Evolutionary conservation across 1,140 invertebrate species (phyloP), one percentile per base, ranked within the genome.

Genomic region (Trachelipus rathkii): DNA sequence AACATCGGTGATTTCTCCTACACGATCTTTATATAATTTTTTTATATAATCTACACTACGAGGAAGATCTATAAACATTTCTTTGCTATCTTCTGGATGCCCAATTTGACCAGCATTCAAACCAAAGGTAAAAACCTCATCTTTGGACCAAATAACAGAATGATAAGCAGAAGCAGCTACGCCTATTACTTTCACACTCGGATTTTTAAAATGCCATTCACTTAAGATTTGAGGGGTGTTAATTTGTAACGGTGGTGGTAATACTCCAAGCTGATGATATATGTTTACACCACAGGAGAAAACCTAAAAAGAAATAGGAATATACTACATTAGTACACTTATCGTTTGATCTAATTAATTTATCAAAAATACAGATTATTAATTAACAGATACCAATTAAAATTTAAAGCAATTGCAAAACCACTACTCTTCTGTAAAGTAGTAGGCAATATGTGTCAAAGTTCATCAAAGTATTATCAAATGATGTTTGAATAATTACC

Each of bases 51-150:
- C 11, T 15, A 60, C 3, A 19, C 50, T 60, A 60, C 50, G 50
- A 60, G 50, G 50, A 19, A 60, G 50, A 60, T 60, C 50, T 60
- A 60, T 19, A 8, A 60, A 60, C 11, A 60, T 60, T 60, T 60
- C 50, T 15, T 60, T 60, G 1, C 19, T 2, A 15, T 60, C 19
- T 13, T 60, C 50, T 15, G 50, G 11, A 19, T 60, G 50, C 11
- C 50, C 50, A 15, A 60, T 15, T 60, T 60, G 50, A 60, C 50
- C 50, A 15, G 50, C 50, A 60, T 60, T 60, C 19, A 60, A 60
- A 13, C 50, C 50, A 8, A 13, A 60, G 11, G 50, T 60, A 8
- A 60, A 60, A 19, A 60, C 19, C 50, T 60, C 50, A 15, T 13
- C 11, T 60, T 1, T 60, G 8, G 50, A 60, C 50, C 50, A 60